Evolutionary conservation across 2,888 invertebrate species (phyloP).

Genomic region (Conops quadrifasciatus): DNA sequence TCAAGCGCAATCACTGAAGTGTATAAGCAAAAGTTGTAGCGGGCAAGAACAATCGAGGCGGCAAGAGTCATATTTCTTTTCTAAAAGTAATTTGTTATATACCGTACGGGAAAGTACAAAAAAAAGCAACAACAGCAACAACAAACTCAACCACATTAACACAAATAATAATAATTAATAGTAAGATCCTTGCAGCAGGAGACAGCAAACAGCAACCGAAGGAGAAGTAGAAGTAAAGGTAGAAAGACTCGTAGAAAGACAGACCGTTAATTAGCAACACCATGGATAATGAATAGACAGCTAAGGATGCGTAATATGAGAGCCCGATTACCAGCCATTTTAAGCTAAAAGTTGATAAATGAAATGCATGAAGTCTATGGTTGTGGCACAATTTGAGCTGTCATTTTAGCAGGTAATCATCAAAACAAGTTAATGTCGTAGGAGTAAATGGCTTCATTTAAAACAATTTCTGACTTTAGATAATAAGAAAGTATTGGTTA

Average conservation of each 20-base stretch:
- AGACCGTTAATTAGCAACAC: conserved; percentile 27
- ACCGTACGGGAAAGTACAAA: too few relatives aligned
- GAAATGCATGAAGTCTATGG: too few relatives aligned
- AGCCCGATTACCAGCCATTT: not conserved
- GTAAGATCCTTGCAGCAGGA: too few relatives aligned
- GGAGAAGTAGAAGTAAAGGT: too few relatives aligned
- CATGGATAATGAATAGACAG: conserved; percentile 19
- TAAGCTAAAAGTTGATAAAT: not conserved
- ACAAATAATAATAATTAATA: conserved; percentile 4
- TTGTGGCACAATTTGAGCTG: too few relatives aligned
- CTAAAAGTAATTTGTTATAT: too few relatives aligned
- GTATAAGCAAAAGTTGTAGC: not conserved
- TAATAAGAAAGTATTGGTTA: not conserved
- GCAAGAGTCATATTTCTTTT: conserved; percentile 8
- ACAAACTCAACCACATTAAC: not conserved
- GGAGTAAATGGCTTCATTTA: not conserved
- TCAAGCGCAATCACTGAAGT: too few relatives aligned
- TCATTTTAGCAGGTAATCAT: not conserved
- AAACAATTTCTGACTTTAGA: not conserved
- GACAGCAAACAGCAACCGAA: conserved; percentile 6
- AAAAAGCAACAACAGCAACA: not conserved
- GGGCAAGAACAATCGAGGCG: conserved; percentile 20
- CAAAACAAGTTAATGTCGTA: not conserved
- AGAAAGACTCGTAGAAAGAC: too few relatives aligned
- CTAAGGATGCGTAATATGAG: not conserved